Evolutionary conservation across 2,888 invertebrate genomes (phyloP), one percentile per base, ranked within the genome.

Genomic region (Drosophila paranaensis): DNA sequence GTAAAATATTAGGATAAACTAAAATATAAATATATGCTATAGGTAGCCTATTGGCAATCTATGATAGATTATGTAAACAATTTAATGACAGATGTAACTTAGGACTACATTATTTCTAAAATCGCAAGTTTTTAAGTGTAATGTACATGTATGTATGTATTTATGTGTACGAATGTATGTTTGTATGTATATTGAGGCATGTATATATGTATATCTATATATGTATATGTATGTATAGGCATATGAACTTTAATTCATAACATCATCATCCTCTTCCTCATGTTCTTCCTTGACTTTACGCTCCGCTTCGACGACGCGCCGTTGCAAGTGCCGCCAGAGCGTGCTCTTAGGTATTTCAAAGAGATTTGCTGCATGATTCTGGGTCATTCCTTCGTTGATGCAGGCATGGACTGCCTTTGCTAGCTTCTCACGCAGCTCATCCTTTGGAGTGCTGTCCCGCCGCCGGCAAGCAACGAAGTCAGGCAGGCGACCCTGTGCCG

Each of bases 271-370:
- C 0, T 80, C 88, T 2, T 82, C 81, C 14, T 78, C 76, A 13
- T 74, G 78, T 16, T 84, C 86, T 30, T 86, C 74, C 16, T 84
- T 84, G 6, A 84, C 83, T 50, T 88, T 84, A 0, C 72, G 74
- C 9, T 82, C 76, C 9, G 71, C 56, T 14, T 71, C 89, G 2
- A 74, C 79, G 9, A 90, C 86, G 5, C 90, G 90, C 16, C 92
- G 90, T 57, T 92, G 92, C 13, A 93, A 76, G 71, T 93, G 92
- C 3, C 93, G 89, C 93, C 93, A 93, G 2, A 93, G 76, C 2
- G 93, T 93, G 54, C 93, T 93, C 68, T 93, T 93, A 33, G 93
- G 92, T 61, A 93, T 92, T 61, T 91, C 91, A 57, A 90, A 93
- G 11, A 92, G 82, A 75, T 91, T 91, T 0, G 93, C 92, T 1